A percentile compares a stretch with the other conserved stretches of the same genome.
Evolutionary conservation across 2,113 vertebrate genomes (phyloP).

Genomic region (Nerophis ophidion): DNA sequence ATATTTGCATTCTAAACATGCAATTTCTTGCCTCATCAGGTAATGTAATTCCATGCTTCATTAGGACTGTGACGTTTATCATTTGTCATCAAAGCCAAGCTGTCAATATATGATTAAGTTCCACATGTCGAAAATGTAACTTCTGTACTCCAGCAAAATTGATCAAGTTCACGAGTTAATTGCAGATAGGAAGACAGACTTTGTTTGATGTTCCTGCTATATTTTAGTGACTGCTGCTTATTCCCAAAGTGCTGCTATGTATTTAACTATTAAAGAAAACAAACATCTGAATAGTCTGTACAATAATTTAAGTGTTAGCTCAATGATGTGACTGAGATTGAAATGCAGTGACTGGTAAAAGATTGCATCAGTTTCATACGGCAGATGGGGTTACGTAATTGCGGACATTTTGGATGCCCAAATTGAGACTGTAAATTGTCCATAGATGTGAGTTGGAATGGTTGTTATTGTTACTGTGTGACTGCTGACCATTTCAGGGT

Average conservation of each 20-base stretch:
- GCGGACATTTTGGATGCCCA: constrained; percentile 2
- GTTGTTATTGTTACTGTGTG: too few species aligned
- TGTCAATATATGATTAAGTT: constrained; percentile 76
- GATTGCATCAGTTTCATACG: constrained; percentile 9
- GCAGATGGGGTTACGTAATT: neutral
- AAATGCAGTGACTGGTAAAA: constrained; percentile 16
- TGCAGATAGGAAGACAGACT: constrained; percentile 42
- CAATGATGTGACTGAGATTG: constrained; percentile 27
- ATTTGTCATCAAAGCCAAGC: constrained; percentile 76
- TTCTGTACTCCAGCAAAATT: constrained; percentile 54
- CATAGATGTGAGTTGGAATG: too few species aligned
- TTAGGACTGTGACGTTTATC: constrained; percentile 75
- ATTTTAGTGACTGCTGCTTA: constrained; percentile 37
- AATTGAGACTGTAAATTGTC: neutral
- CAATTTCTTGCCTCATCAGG: constrained; percentile 73
- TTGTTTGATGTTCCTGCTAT: constrained; percentile 46
- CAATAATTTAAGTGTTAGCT: constrained; percentile 29
- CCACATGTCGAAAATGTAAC: constrained; percentile 70
- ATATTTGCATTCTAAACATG: constrained; percentile 72
- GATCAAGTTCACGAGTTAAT: constrained; percentile 56
- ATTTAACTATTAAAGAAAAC: constrained; percentile 37
- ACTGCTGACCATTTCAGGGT: too few species aligned
- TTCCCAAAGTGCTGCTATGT: constrained; percentile 41
- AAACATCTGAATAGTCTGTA: constrained; percentile 24
- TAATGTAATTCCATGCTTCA: constrained; percentile 78